Base-by-base conservation (phyloP, 2,797 vertebrate genomes). In the Danio aesculapii region DNA sequence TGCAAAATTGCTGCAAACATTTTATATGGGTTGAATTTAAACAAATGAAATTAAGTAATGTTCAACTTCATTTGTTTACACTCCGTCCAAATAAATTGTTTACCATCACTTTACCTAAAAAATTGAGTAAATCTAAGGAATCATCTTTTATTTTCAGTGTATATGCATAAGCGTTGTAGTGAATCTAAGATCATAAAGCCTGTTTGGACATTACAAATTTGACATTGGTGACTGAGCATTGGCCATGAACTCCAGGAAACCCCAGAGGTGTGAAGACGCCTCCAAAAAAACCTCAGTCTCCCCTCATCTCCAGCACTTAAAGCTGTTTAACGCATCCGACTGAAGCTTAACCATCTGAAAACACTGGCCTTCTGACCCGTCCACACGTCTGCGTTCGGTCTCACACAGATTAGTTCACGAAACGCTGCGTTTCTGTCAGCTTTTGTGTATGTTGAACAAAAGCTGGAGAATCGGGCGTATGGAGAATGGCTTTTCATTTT, bases 401-500 rank as follows among this genome's bases (percentile, higher is more conserved):
- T 70, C 8, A 44, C 58, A 44, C 57, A 13, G 57, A 63, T 74
- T 77, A 17, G 39, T 58, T 39, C 17, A 63, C 13, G 6, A 75
- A 79, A 69, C 49, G 46, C 76, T 86, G 77, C 67, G 57, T 81
- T 70, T 70, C 19, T 57, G 73, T 81, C 67, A 84, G 75, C 74
- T 61, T 81, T 79, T 71, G 78, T 81, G 75, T 74, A 17, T 57
- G 59, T 59, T 70, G 44, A 74, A 50, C 68, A 77, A 57, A 59
- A 52, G 75, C 58, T 17, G 41, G 52, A 63, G 72, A 75, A 83
- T 79, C 66, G 75, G 84, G 30, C 3, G 1, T 30, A 30, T 30
- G 30, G 1, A 30, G 30, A 30, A 30, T 1, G 3, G 3, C 30
- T 30, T 30, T 30, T 30, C 1, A 30, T 30, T 1, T 30, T 30